Percentiles rank a stretch among this genome's conserved stretches.
Conservation (phyloP, 2,888 invertebrate species). For the Metallyticus violacea region DNA sequence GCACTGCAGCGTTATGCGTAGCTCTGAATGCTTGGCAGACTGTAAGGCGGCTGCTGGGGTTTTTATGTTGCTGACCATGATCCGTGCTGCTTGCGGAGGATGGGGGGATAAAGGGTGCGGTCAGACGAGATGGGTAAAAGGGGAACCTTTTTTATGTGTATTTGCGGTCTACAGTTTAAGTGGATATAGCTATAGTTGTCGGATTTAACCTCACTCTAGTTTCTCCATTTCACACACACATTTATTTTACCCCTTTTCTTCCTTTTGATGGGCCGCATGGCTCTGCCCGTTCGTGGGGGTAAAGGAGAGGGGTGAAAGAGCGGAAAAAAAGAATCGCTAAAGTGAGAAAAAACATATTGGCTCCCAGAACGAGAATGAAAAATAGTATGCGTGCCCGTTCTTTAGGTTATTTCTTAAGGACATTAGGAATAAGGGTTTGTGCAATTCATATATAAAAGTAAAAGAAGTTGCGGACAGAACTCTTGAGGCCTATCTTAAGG, state of each 20-base stretch:
- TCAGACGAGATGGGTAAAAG: neutral
- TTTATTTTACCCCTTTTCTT: neutral
- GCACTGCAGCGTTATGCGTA: neutral
- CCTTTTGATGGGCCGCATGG: neutral
- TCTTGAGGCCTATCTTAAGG: neutral
- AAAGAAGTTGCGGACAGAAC: neutral
- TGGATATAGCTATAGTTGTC: neutral
- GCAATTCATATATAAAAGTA: neutral
- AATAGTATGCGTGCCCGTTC: neutral
- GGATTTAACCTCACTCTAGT: neutral
- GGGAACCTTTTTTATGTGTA: constrained; percentile 1
- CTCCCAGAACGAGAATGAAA: neutral
- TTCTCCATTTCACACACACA: too few relatives aligned
- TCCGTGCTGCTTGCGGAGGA: too few relatives aligned
- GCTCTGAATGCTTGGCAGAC: too few relatives aligned
- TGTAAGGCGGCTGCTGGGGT: neutral
- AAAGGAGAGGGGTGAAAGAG: neutral
- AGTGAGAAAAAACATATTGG: neutral
- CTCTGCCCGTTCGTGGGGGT: neutral
- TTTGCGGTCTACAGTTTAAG: constrained; percentile 4
- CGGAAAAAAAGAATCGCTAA: neutral
- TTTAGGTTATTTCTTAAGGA: neutral
- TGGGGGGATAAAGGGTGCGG: neutral
- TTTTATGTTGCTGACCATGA: neutral
- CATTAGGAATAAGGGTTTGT: neutral